Conservation (phyloP, 2,888 invertebrate genomes). For the Choristoneura rosaceana region DNA sequence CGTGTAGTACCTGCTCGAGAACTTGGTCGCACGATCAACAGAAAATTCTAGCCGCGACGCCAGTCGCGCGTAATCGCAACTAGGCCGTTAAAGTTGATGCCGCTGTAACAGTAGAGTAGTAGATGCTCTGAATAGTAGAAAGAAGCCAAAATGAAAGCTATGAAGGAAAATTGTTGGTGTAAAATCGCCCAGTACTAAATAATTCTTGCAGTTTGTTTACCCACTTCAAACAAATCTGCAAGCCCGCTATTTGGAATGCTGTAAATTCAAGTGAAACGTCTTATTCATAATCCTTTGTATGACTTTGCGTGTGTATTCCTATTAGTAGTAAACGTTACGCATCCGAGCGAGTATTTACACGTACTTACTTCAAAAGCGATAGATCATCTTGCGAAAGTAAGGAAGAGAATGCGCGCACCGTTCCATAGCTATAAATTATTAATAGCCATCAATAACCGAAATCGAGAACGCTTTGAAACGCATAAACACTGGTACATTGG, state of each 20-base stretch:
- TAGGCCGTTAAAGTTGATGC: too few relatives aligned
- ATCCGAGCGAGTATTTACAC: constrained; percentile 46
- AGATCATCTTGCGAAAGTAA: constrained; percentile 66
- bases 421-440: constrained; percentile 69
- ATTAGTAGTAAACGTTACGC: constrained; percentile 37
- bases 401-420: constrained; percentile 64
- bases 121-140: not conserved
- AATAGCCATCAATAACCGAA: constrained; percentile 66
- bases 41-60: too few relatives aligned
- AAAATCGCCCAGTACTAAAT: not conserved
- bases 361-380: constrained; percentile 57
- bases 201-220: not conserved
- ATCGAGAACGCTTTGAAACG: constrained; percentile 64
- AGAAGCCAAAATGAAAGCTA: not conserved
- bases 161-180: not conserved
- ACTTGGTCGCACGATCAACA: too few relatives aligned
- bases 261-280: constrained; percentile 22
- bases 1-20: too few relatives aligned
- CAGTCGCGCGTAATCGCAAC: too few relatives aligned
- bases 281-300: constrained; percentile 36
- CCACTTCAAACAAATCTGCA: constrained; percentile 18
- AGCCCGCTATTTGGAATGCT: constrained; percentile 9
- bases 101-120: not conserved
- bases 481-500: constrained; percentile 48
- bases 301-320: constrained; percentile 24